phyloP scores from a whole-genome alignment of 2,888 invertebrate species.

The Trissolcus brochymenae region DNA sequence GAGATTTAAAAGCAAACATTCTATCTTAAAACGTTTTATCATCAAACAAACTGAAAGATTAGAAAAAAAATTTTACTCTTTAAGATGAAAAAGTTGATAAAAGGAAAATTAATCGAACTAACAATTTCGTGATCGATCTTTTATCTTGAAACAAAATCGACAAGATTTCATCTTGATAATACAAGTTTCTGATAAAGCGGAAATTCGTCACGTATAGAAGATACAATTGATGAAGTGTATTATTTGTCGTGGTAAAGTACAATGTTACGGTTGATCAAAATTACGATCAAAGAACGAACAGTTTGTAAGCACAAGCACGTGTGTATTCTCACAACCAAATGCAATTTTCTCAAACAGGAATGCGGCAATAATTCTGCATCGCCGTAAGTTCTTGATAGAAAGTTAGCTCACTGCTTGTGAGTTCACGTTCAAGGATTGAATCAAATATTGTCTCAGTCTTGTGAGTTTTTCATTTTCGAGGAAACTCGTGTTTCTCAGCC shows the following conservation, averaged over 20 bases:
- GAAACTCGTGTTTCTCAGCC: too few relatives aligned
- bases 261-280: conserved; percentile 19
- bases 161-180: neutral
- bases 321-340: conserved; percentile 48
- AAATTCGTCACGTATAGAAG: conserved; percentile 1
- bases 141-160: neutral
- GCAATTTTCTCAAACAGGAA: conserved; percentile 56
- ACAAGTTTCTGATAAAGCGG: neutral
- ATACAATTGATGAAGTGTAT: neutral
- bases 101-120: too few relatives aligned
- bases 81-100: too few relatives aligned
- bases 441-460: conserved; percentile 24
- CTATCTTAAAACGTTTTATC: too few relatives aligned
- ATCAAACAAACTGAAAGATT: too few relatives aligned
- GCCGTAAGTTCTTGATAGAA: conserved; percentile 54
- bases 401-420: conserved; percentile 49
- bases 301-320: conserved; percentile 30
- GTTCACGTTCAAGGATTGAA: conserved; percentile 60
- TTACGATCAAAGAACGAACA: conserved; percentile 6
- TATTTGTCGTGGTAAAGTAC: neutral
- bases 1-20: too few relatives aligned
- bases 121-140: too few relatives aligned
- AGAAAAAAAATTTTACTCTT: too few relatives aligned
- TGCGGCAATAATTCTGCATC: conserved; percentile 51
- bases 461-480: conserved; percentile 17